Conservation (phyloP, 2,113 vertebrate species). For the Tichodroma muraria region DNA sequence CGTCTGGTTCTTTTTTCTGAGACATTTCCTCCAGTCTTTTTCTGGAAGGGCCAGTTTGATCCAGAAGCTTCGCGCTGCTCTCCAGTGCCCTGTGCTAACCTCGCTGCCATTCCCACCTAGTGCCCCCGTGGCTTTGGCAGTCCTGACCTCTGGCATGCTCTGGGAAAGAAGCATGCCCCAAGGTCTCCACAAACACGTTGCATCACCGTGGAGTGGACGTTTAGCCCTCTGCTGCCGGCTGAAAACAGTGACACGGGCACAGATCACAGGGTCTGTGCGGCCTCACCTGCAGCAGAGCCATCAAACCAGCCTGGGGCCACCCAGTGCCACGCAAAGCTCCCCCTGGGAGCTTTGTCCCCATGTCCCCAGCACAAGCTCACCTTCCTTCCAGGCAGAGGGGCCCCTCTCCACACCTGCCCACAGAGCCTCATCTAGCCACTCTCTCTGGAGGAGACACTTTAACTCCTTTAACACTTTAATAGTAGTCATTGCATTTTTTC, state of each 20-base stretch:
- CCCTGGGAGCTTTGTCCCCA: background rate
- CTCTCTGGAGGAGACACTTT: background rate
- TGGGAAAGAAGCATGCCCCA: background rate
- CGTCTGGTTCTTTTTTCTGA: no score
- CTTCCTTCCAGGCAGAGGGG: background rate
- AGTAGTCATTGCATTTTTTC: background rate
- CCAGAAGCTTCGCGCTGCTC: background rate
- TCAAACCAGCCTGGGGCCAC: background rate
- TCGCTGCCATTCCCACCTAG: background rate
- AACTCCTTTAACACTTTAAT: no score
- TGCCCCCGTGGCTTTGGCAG: background rate
- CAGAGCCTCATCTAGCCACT: accelerated
- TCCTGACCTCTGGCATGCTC: background rate
- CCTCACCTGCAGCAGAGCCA: background rate
- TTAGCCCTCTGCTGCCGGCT: background rate
- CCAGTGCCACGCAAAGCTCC: accelerated
- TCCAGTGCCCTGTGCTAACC: accelerated
- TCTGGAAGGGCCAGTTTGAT: background rate
- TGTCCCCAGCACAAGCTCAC: accelerated
- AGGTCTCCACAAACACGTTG: background rate
- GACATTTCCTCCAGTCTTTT: background rate
- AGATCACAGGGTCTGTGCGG: accelerated
- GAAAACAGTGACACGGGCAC: background rate
- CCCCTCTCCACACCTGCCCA: background rate
- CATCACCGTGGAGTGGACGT: background rate